phyloP scores from a whole-genome alignment of 2,888 invertebrate species.

The Gymnocheta viridis region DNA sequence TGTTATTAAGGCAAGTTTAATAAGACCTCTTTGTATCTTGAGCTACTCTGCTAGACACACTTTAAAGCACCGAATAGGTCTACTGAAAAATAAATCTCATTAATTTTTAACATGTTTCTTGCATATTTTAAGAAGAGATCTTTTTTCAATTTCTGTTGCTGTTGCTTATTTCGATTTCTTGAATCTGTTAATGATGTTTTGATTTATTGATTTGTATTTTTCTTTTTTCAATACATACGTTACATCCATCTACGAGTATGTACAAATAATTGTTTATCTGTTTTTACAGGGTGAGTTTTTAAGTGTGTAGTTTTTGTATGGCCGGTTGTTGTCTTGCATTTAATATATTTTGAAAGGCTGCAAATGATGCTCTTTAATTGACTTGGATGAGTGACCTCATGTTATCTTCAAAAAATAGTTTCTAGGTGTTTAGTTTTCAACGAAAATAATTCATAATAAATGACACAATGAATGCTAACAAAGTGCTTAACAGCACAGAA shows the following conservation, averaged over 20 bases:
- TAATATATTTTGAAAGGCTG: too few species aligned
- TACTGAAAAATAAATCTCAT: slow-evolving; percentile 47
- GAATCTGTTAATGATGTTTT: slow-evolving; percentile 65
- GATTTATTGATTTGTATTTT: slow-evolving; percentile 55
- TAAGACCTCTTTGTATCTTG: background rate
- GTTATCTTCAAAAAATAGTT: too few species aligned
- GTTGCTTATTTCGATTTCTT: slow-evolving; percentile 32
- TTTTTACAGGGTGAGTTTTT: slow-evolving; percentile 9
- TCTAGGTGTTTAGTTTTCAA: too few species aligned
- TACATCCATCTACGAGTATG: slow-evolving; percentile 1
- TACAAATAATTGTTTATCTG: background rate
- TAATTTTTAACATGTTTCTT: slow-evolving; percentile 66
- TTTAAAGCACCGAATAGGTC: background rate
- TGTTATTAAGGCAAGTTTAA: background rate
- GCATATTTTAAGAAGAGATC: slow-evolving; percentile 28
- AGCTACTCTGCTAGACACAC: background rate
- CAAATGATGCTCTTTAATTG: too few species aligned
- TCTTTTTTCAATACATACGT: background rate
- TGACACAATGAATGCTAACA: too few species aligned
- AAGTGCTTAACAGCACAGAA: too few species aligned
- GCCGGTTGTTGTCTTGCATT: too few species aligned
- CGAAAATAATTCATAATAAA: too few species aligned
- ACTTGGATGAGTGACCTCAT: too few species aligned
- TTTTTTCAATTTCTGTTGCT: slow-evolving; percentile 25
- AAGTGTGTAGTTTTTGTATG: background rate